A percentile compares a stretch with the other conserved stretches of the same genome.
Conservation (phyloP, 2,113 vertebrate species). For the Pteruthius melanotis region DNA sequence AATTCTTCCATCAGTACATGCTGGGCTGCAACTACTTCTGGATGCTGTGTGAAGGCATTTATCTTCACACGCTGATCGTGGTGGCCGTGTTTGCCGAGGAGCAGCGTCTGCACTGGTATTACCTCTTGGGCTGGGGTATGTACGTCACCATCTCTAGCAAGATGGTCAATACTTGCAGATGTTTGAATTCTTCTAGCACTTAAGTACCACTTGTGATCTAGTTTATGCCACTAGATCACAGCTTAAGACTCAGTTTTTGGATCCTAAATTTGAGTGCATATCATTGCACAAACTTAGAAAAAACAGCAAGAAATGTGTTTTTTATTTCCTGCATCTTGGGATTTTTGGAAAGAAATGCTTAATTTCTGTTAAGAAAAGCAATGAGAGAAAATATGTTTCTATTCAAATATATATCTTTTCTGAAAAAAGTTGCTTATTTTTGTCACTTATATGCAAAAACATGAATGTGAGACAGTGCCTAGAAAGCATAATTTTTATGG, state of each 20-base stretch:
- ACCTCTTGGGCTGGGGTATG: slow-evolving; percentile 97
- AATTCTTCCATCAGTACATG: slow-evolving; percentile 97
- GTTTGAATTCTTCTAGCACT: background rate
- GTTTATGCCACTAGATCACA: background rate
- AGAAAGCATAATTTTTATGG: background rate
- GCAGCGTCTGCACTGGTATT: slow-evolving; percentile 92
- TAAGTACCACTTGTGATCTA: background rate
- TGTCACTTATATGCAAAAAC: background rate
- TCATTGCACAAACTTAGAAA: background rate
- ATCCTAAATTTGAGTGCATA: background rate
- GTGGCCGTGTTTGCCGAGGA: slow-evolving; percentile 91
- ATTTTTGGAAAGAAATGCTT: background rate
- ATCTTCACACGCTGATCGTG: slow-evolving; percentile 94
- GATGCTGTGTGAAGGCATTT: slow-evolving; percentile 99
- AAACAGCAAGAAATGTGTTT: background rate
- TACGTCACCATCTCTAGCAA: background rate
- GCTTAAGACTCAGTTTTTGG: background rate
- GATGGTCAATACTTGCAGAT: too few relatives aligned
- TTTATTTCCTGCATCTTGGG: background rate
- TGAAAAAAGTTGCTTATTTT: background rate
- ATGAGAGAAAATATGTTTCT: background rate
- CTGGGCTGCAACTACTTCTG: slow-evolving; percentile 98
- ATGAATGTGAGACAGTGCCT: background rate
- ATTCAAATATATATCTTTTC: background rate
- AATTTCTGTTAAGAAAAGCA: background rate